Percentiles rank a stretch among this genome's conserved stretches.
These are phyloP conservation scores for Spea hammondii DNA, from an alignment of 2,797 vertebrate genomes.

Conservation along the genomic window DNA sequence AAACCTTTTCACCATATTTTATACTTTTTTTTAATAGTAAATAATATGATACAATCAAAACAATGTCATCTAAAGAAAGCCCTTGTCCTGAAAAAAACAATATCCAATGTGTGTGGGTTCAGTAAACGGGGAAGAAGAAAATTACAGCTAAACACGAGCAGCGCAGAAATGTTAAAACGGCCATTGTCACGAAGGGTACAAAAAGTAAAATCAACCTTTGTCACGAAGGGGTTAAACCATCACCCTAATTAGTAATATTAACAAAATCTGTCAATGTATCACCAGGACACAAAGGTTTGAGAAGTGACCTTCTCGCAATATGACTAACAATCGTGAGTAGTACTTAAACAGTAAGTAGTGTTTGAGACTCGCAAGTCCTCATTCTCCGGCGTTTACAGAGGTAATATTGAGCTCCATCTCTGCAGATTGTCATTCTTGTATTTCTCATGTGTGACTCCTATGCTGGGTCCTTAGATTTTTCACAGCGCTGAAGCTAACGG, in stretches of 20 bases:
- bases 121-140: too few species aligned
- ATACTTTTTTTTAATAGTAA: too few species aligned
- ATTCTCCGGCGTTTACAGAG: constrained; percentile 39
- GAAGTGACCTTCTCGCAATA: not conserved
- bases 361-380: constrained; percentile 23
- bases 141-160: too few species aligned
- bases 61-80: too few species aligned
- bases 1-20: too few species aligned
- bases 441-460: constrained; percentile 40
- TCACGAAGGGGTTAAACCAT: too few species aligned
- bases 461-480: constrained; percentile 45
- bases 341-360: constrained; percentile 17
- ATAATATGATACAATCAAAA: too few species aligned
- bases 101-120: too few species aligned
- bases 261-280: not conserved
- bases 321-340: not conserved
- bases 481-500: constrained; percentile 45
- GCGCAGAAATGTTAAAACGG: too few species aligned
- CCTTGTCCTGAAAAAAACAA: too few species aligned
- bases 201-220: too few species aligned
- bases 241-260: not conserved
- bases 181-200: too few species aligned
- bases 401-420: constrained; percentile 35
- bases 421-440: constrained; percentile 32
- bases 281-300: not conserved